Conservation (phyloP, 2,888 invertebrate species). For the Agonopterix heracliana region DNA sequence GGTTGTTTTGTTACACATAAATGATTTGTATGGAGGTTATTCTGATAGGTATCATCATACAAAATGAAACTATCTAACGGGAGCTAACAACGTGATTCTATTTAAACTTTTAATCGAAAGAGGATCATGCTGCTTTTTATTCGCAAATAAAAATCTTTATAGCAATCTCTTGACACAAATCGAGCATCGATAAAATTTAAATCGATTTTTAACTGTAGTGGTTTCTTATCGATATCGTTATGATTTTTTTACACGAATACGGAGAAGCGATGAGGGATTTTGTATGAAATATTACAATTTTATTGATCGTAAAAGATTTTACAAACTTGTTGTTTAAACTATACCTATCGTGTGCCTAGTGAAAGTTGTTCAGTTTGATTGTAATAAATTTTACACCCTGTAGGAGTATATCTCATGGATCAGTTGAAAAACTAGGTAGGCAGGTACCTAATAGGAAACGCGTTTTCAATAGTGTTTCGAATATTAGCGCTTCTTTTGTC, state of each 20-base stretch:
- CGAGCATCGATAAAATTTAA: slow-evolving; percentile 10
- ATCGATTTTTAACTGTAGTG: neutral
- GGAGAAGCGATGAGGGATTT: neutral
- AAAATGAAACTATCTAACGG: slow-evolving; percentile 3
- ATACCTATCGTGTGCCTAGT: too few species aligned
- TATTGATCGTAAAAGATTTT: slow-evolving; percentile 4
- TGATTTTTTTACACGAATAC: neutral
- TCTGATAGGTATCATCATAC: too few species aligned
- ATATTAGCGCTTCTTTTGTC: too few species aligned
- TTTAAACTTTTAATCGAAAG: slow-evolving; percentile 17
- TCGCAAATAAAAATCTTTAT: slow-evolving; percentile 18
- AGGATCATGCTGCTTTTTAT: slow-evolving; percentile 13
- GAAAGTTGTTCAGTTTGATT: too few species aligned
- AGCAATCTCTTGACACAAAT: slow-evolving; percentile 19
- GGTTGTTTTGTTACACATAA: too few species aligned
- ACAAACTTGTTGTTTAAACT: neutral
- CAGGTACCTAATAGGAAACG: too few species aligned
- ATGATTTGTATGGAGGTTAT: too few species aligned
- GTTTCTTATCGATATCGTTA: neutral
- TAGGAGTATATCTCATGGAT: too few species aligned
- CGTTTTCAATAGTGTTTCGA: too few species aligned
- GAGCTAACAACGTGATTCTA: slow-evolving; percentile 17
- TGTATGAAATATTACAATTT: slow-evolving; percentile 6
- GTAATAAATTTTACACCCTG: too few species aligned
- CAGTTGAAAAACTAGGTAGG: too few species aligned